Evolutionary conservation across 2,797 vertebrate genomes (phyloP).

Genomic region (Lagorchestes hirsutus): DNA sequence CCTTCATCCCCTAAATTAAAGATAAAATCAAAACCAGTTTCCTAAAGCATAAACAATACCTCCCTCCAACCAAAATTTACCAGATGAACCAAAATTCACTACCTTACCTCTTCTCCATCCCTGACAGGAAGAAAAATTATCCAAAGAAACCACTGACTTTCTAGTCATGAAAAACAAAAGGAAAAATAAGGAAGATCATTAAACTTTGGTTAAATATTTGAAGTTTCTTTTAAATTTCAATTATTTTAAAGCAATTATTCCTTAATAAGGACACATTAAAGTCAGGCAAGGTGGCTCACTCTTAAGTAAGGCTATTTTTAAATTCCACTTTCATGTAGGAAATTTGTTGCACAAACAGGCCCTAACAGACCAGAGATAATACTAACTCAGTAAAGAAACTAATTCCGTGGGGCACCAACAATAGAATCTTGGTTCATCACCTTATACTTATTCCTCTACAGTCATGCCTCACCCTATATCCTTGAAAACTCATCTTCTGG

Average conservation of each 20-base stretch:
- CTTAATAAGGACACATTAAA: neutral
- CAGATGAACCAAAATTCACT: neutral
- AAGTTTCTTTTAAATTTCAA: conserved; percentile 28
- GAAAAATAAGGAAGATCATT: neutral
- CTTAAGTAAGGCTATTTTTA: neutral
- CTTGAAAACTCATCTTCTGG: neutral
- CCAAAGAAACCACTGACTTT: neutral
- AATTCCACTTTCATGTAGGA: neutral
- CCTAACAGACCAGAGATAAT: neutral
- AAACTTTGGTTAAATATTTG: neutral
- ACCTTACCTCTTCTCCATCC: neutral
- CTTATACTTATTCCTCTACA: conserved; percentile 18
- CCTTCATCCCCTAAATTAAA: conserved; percentile 34
- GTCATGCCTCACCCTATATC: neutral
- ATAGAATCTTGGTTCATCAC: neutral
- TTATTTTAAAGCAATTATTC: neutral
- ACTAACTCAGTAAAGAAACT: conserved; percentile 3
- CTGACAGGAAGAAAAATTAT: neutral
- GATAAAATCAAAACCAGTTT: conserved; percentile 34
- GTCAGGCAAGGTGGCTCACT: neutral
- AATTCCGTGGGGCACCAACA: neutral
- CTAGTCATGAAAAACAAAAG: conserved; percentile 1
- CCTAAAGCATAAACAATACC: conserved; percentile 1
- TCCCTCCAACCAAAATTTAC: neutral
- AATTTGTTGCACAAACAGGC: conserved; percentile 12